Percentiles rank a stretch among this genome's conserved stretches.
phyloP scores from a whole-genome alignment of 2,113 vertebrate species.

The Amphiprion percula region DNA sequence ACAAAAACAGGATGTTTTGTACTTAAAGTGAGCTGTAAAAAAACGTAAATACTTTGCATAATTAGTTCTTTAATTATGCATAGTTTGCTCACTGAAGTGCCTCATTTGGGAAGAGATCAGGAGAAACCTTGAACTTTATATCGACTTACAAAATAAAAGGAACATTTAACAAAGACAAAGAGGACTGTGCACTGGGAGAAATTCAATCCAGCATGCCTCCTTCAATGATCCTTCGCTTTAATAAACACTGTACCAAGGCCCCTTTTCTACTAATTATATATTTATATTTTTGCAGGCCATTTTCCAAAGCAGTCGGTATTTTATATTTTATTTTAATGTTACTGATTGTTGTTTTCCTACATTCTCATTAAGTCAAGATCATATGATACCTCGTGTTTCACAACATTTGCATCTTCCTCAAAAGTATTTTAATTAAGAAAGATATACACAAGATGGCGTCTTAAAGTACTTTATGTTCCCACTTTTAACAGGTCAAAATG shows the following conservation, averaged over 20 bases:
- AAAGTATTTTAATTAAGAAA: neutral
- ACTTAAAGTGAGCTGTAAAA: slow-evolving; percentile 39
- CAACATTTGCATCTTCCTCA: neutral
- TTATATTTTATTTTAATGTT: neutral
- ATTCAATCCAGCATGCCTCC: slow-evolving; percentile 24
- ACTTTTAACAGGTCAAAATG: too few species aligned
- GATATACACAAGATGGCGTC: too few species aligned
- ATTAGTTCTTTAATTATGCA: slow-evolving; percentile 66
- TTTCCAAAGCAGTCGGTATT: slow-evolving; percentile 2
- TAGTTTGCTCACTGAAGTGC: slow-evolving; percentile 47
- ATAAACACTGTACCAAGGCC: neutral
- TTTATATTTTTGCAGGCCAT: neutral
- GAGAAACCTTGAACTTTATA: slow-evolving; percentile 55
- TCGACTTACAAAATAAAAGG: slow-evolving; percentile 40
- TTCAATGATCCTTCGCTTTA: slow-evolving; percentile 37
- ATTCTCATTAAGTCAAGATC: neutral
- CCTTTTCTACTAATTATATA: neutral
- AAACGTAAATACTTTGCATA: slow-evolving; percentile 61
- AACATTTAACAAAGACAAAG: slow-evolving; percentile 59
- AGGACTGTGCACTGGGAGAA: slow-evolving; percentile 24
- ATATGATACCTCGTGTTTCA: neutral
- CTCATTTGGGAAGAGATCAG: slow-evolving; percentile 45
- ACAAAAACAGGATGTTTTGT: slow-evolving; percentile 46
- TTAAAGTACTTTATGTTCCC: too few species aligned
- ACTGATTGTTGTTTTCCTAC: neutral